A percentile compares a stretch with the other conserved stretches of the same genome.
phyloP scores from a whole-genome alignment of 2,888 invertebrate species.

The Microctonus hyperodae region DNA sequence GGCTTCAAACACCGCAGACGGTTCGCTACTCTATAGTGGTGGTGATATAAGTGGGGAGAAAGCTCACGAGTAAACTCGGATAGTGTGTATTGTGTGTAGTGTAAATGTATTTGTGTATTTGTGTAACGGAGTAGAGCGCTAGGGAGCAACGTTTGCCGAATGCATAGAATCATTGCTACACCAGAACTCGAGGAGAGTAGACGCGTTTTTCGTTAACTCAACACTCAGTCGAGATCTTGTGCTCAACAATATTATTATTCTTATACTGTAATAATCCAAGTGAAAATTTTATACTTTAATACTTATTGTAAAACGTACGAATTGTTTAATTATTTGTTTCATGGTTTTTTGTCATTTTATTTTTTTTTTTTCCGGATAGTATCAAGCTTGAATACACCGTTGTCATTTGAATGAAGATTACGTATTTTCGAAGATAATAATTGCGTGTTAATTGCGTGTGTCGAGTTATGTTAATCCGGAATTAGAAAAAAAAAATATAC shows the following conservation, averaged over 20 bases:
- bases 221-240: conserved; percentile 57
- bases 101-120: conserved; percentile 9
- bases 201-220: conserved; percentile 55
- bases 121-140: conserved; percentile 38
- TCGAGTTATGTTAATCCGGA: not conserved
- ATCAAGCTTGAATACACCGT: too few species aligned
- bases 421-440: not conserved
- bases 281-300: not conserved
- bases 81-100: conserved; percentile 21
- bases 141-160: conserved; percentile 52
- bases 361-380: too few species aligned
- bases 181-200: conserved; percentile 61
- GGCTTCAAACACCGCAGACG: conserved; percentile 27
- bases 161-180: conserved; percentile 60
- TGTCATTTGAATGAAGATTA: not conserved
- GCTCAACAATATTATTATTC: conserved; percentile 31
- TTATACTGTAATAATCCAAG: conserved; percentile 1
- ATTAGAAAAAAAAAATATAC: not conserved
- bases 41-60: conserved; percentile 12
- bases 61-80: conserved; percentile 16
- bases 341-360: too few species aligned
- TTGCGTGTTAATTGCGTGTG: not conserved
- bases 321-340: not conserved
- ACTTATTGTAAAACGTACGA: too few species aligned
- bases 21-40: conserved; percentile 34